Conservation (phyloP, 1,140 invertebrate species). For the Hyles euphorbiae region DNA sequence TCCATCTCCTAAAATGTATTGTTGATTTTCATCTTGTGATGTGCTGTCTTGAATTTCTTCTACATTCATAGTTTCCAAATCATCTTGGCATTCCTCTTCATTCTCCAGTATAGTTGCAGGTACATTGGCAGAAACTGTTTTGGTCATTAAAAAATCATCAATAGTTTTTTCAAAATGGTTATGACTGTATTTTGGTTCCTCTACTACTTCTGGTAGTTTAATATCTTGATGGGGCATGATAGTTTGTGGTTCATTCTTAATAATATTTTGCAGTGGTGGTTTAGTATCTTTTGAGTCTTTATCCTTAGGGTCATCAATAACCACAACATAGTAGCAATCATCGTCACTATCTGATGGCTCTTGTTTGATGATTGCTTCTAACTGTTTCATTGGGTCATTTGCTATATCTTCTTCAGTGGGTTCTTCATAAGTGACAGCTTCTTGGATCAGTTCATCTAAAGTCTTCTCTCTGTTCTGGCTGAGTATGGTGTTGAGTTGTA, state of each 20-base stretch:
- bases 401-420: slow-evolving; percentile 35
- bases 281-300: slow-evolving; percentile 21
- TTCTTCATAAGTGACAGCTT: neutral
- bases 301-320: slow-evolving; percentile 57
- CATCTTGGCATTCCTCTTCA: slow-evolving; percentile 54
- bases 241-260: slow-evolving; percentile 13
- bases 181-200: slow-evolving; percentile 14
- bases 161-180: slow-evolving; percentile 45
- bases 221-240: neutral
- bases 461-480: slow-evolving; percentile 20
- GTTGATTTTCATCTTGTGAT: slow-evolving; percentile 28
- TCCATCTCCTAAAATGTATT: slow-evolving; percentile 24
- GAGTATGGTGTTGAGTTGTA: slow-evolving; percentile 43
- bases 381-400: slow-evolving; percentile 56
- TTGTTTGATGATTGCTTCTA: slow-evolving; percentile 59
- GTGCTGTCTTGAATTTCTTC: slow-evolving; percentile 32
- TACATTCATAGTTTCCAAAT: slow-evolving; percentile 36
- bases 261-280: too few relatives aligned
- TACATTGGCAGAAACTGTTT: slow-evolving; percentile 50
- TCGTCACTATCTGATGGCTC: slow-evolving; percentile 61
- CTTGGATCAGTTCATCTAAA: slow-evolving; percentile 25
- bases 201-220: slow-evolving; percentile 13
- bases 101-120: slow-evolving; percentile 63
- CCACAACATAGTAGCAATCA: slow-evolving; percentile 64
- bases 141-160: slow-evolving; percentile 52